Conservation (phyloP, 2,113 vertebrate genomes). For the Neogale vison region DNA sequence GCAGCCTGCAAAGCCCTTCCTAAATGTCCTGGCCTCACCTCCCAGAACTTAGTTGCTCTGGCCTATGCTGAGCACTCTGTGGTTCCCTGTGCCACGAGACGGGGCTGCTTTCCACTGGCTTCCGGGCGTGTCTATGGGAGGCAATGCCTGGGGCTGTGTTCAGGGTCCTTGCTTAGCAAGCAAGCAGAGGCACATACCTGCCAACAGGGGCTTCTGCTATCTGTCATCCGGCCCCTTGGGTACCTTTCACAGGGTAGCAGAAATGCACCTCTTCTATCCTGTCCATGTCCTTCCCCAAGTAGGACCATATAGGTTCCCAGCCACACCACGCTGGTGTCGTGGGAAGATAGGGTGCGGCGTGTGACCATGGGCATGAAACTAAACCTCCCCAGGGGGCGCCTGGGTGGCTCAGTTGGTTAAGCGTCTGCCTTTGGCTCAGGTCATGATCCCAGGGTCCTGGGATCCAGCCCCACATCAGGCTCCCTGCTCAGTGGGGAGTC, state of each 20-base stretch:
- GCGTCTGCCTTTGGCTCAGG: too few relatives aligned
- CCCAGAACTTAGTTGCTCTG: neutral
- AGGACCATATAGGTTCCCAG: neutral
- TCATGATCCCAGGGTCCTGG: too few relatives aligned
- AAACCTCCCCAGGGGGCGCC: neutral
- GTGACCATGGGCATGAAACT: neutral
- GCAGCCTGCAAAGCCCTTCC: neutral
- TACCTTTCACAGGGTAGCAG: neutral
- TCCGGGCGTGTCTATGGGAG: neutral
- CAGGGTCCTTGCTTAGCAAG: neutral
- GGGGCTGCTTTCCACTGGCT: neutral
- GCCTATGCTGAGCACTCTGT: neutral
- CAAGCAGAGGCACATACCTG: neutral
- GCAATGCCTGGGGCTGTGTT: neutral
- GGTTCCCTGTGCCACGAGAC: neutral
- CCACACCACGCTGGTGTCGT: neutral
- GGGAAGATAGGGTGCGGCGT: neutral
- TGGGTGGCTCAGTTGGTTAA: too few relatives aligned
- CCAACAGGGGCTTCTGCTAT: neutral
- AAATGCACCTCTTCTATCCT: neutral
- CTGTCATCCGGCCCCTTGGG: neutral
- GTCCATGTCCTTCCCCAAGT: too few relatives aligned
- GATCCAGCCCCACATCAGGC: too few relatives aligned
- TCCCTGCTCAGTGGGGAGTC: too few relatives aligned
- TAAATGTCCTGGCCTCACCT: neutral